Percentiles rank a stretch among this genome's conserved stretches.
phyloP scores from a whole-genome alignment of 2,113 vertebrate species.

The Protobothrops flavoviridis region DNA sequence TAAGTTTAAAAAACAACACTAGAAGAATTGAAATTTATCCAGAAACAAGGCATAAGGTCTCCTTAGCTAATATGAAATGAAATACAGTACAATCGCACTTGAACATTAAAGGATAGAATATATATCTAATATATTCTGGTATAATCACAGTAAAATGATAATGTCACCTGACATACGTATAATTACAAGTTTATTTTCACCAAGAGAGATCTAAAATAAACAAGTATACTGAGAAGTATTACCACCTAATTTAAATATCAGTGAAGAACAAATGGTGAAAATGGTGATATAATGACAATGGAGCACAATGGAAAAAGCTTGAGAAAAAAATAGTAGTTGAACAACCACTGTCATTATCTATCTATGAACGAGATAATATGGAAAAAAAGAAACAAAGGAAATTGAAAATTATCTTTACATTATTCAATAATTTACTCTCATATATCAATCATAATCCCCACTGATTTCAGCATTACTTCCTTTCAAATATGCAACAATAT shows the following conservation, averaged over 20 bases:
- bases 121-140: background rate
- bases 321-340: constrained; percentile 38
- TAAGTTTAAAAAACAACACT: background rate
- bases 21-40: background rate
- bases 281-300: constrained; percentile 3
- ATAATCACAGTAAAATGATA: background rate
- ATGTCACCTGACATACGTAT: background rate
- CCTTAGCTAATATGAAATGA: background rate
- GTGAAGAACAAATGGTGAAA: constrained; percentile 20
- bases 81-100: background rate
- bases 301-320: background rate
- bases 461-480: background rate
- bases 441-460: too few species aligned
- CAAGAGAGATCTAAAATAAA: background rate
- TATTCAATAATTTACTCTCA: background rate
- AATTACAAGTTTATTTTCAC: constrained; percentile 11
- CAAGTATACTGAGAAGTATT: constrained; percentile 31
- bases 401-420: constrained; percentile 39
- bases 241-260: constrained; percentile 31
- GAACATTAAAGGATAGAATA: background rate
- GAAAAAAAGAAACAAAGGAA: constrained; percentile 44
- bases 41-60: background rate
- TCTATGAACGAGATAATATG: constrained; percentile 35
- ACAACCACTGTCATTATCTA: constrained; percentile 36
- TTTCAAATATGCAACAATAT: background rate